These are phyloP conservation scores for Macroglossus sobrinus DNA, from an alignment of 2,113 vertebrate species.

Conservation along the genomic window DNA sequence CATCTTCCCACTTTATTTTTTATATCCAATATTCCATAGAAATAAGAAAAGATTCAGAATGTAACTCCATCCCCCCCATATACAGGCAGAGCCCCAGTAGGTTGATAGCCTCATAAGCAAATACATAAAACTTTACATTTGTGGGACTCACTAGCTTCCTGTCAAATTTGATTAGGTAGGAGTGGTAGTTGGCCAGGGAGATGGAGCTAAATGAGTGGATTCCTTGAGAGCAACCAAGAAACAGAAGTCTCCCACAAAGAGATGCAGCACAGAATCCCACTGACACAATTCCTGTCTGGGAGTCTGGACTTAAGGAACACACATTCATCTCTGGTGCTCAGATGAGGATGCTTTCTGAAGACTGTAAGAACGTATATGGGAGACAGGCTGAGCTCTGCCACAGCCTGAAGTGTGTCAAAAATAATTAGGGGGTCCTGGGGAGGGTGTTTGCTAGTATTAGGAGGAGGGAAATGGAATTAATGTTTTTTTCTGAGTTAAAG, in stretches of 20 bases:
- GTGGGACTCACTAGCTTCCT: neutral
- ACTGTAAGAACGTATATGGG: neutral
- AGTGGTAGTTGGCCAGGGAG: neutral
- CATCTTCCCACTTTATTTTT: conserved; percentile 8
- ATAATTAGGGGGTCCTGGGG: neutral
- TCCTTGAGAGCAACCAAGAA: neutral
- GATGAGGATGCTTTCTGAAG: neutral
- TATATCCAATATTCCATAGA: neutral
- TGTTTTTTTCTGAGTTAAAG: neutral
- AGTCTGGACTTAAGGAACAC: neutral
- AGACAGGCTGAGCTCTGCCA: neutral
- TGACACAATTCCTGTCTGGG: neutral
- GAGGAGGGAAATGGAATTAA: neutral
- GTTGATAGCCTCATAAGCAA: neutral
- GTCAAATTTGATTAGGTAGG: conserved; percentile 1
- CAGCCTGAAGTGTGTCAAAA: neutral
- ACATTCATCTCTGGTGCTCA: neutral
- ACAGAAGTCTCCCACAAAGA: neutral
- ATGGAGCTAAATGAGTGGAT: neutral
- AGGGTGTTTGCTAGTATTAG: neutral
- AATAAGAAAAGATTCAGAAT: neutral
- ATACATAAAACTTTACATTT: neutral
- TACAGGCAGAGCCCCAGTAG: neutral
- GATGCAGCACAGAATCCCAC: neutral
- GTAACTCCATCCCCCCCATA: neutral